Base-by-base conservation (phyloP, 2,888 invertebrate species). In the Andrena chrysosceles region DNA sequence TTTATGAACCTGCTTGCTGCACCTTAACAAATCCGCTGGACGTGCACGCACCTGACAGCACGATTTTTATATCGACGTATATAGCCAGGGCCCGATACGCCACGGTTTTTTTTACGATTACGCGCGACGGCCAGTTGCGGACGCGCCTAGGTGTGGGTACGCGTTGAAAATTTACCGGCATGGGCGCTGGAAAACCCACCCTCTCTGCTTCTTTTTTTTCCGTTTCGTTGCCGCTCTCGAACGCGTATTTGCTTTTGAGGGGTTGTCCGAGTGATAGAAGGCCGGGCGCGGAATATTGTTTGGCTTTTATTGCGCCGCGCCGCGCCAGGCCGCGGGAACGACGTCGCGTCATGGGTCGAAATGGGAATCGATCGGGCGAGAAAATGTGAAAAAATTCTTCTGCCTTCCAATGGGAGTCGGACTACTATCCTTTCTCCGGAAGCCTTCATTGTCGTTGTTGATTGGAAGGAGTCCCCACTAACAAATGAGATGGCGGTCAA, bases 1-100 rank as follows among this genome's bases (percentile, higher is more conserved):
- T 93, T 93, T 93, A 93, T 93, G 92, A 93, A 93, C 91, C 92
- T 92, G 91, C 92, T 92, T 92, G 91, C 92, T 92, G 91, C 91
- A 89, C 91, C 89, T 90, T 90, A 80, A 83, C 88, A 79, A 84
- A 88, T 89, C 89, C 79, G 76, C 74, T 80, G 76, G 76, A 59
- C 63, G 70, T 78, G 74, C 88, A 76, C 75, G 67, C 77, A 78
- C 84, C 77, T 86, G 88, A 88, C 87, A 63, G 79, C 70, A 56
- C 83, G 71, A 86, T 88, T 87, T 88, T 82, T 86, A 83, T 83
- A 83, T 83, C 80, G 70, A 70, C 79, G 79, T 85, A 71, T 66
- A 75, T 66, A 42, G 71, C 23, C 56, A 62, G 68, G 4, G 13
- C 42, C 67, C 82, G 74, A 82, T 82, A 75, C 73, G 63, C 72